Percentiles rank a stretch among this genome's conserved stretches.
These are phyloP conservation scores for Riparia riparia DNA, from an alignment of 2,113 vertebrate species.

Conservation along the genomic window DNA sequence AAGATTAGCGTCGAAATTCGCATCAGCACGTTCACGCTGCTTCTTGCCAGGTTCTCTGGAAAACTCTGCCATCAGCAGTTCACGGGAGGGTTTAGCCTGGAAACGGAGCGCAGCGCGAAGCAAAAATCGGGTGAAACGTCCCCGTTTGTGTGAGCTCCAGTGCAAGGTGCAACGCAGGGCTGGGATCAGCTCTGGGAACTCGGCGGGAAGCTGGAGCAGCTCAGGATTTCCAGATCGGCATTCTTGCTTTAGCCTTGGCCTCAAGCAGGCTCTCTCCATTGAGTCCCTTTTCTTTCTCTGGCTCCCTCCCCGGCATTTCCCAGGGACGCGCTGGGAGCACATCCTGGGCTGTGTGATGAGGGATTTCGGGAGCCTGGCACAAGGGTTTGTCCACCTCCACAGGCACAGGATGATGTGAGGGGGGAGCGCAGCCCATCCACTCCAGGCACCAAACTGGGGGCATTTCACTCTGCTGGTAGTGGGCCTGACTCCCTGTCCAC, in stretches of 20 bases:
- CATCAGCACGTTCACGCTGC: slow-evolving; percentile 67
- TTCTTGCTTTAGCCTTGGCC: fast-evolving
- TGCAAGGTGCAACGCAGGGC: fast-evolving
- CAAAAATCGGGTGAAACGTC: background rate
- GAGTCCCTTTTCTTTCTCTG: fast-evolving
- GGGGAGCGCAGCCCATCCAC: fast-evolving
- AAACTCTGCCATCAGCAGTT: slow-evolving; percentile 68
- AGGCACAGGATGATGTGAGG: fast-evolving
- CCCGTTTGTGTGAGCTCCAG: fast-evolving
- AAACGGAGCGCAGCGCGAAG: background rate
- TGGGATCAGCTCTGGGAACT: fast-evolving
- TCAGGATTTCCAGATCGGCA: fast-evolving
- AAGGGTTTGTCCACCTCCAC: fast-evolving
- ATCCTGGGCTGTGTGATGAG: fast-evolving
- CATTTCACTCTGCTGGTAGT: fast-evolving
- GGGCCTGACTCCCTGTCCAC: too few species aligned
- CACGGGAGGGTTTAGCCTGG: background rate
- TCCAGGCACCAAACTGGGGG: background rate
- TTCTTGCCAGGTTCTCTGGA: slow-evolving; percentile 63
- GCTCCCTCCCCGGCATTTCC: fast-evolving
- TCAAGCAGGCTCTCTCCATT: fast-evolving
- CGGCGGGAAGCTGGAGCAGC: background rate
- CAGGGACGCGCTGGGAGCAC: fast-evolving
- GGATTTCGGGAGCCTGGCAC: background rate
- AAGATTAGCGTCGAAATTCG: slow-evolving; percentile 63